Conservation (phyloP, 2,113 vertebrate genomes). For the Scartelaos histophorus region DNA sequence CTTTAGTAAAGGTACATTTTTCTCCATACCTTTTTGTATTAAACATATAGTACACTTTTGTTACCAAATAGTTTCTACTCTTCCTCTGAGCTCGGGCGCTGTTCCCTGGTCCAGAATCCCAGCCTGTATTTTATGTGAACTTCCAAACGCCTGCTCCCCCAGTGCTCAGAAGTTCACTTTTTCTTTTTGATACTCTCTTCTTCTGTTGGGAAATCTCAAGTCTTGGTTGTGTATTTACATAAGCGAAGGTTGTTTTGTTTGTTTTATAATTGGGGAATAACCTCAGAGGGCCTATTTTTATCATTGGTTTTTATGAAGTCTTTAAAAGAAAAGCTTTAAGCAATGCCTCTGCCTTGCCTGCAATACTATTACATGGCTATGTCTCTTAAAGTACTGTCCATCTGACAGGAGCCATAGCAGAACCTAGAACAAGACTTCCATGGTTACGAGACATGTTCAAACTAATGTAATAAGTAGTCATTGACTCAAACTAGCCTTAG, state of each 20-base stretch:
- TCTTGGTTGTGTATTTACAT: constrained; percentile 78
- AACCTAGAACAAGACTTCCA: constrained; percentile 64
- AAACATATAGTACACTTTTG: constrained; percentile 97
- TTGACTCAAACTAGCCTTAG: constrained; percentile 68
- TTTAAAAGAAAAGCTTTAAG: constrained; percentile 99
- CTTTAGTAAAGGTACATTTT: constrained; percentile 99
- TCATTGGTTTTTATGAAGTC: constrained; percentile 94
- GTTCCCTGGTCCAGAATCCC: constrained; percentile 80
- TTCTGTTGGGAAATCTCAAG: constrained; percentile 80
- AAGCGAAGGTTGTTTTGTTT: constrained; percentile 74
- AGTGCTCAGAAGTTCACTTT: constrained; percentile 80
- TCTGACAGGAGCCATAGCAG: constrained; percentile 68
- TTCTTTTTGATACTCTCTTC: constrained; percentile 63
- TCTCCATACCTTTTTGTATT: constrained; percentile 98
- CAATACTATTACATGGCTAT: constrained; percentile 86
- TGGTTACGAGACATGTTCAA: constrained; percentile 73
- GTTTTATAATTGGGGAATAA: constrained; percentile 78
- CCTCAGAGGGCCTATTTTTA: constrained; percentile 90
- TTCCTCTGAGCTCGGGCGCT: constrained; percentile 87
- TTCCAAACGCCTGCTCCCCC: constrained; percentile 74
- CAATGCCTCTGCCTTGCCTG: constrained; percentile 99
- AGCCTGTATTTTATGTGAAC: constrained; percentile 83
- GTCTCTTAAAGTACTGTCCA: constrained; percentile 70
- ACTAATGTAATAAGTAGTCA: constrained; percentile 53
- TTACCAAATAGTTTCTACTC: constrained; percentile 98